Evolutionary conservation across 1,140 invertebrate species (phyloP).

Genomic region (Leucophenga varia): DNA sequence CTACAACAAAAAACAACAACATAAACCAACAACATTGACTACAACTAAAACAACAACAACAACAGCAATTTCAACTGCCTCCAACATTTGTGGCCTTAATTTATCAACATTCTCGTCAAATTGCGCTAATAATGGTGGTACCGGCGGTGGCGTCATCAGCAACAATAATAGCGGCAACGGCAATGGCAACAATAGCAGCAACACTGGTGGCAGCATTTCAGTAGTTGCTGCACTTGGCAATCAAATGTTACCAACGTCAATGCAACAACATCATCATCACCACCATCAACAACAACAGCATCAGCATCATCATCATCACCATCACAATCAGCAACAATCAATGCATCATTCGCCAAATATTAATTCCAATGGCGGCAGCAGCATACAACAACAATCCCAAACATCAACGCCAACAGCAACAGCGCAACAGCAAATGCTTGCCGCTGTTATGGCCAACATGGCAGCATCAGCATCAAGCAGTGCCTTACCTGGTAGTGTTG

Average conservation of each 20-base stretch:
- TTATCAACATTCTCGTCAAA: slow-evolving; percentile 48
- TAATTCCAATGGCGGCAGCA: slow-evolving; percentile 5
- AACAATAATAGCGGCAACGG: slow-evolving; percentile 16
- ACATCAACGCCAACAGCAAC: slow-evolving; percentile 34
- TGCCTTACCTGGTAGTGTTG: slow-evolving; percentile 15
- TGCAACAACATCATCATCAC: slow-evolving; percentile 15
- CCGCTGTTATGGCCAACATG: slow-evolving; percentile 47
- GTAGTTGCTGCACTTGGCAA: slow-evolving; percentile 1
- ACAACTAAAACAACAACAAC: slow-evolving; percentile 21
- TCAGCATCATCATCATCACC: slow-evolving; percentile 15
- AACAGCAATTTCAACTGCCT: slow-evolving; percentile 44
- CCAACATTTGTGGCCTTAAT: slow-evolving; percentile 52
- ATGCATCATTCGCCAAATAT: slow-evolving; percentile 12
- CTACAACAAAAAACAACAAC: slow-evolving; percentile 24
- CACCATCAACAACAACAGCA: slow-evolving; percentile 11
- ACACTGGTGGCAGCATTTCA: slow-evolving; percentile 5
- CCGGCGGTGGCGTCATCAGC: slow-evolving; percentile 15
- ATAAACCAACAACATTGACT: slow-evolving; percentile 16
- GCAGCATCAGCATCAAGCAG: slow-evolving; percentile 26
- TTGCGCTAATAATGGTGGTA: slow-evolving; percentile 23
- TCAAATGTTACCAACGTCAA: slow-evolving; percentile 10
- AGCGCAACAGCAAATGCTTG: slow-evolving; percentile 44
- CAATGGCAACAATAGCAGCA: slow-evolving; percentile 10
- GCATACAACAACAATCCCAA: slow-evolving; percentile 23
- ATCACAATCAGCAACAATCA: slow-evolving; percentile 25